These are phyloP conservation scores for Cricetomys ansorgei DNA, from an alignment of 2,113 vertebrate species.

Conservation along the genomic window DNA sequence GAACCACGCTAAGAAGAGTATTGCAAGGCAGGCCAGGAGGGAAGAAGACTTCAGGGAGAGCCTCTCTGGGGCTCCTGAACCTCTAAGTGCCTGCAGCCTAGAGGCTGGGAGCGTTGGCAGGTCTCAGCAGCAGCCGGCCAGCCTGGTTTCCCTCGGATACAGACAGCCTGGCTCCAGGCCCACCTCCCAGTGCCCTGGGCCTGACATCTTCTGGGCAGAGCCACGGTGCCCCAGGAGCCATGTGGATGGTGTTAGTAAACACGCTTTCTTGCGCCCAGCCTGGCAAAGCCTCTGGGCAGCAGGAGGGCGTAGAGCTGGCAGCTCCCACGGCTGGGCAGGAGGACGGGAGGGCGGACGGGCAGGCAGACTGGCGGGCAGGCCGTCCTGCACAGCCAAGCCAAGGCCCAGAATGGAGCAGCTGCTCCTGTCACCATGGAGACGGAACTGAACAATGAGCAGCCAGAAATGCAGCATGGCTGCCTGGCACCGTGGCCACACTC, in stretches of 20 bases:
- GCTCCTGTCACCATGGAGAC: slow-evolving; percentile 94
- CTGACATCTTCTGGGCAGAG: slow-evolving; percentile 93
- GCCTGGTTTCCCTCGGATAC: slow-evolving; percentile 79
- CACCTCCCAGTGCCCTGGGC: slow-evolving; percentile 83
- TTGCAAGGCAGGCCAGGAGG: neutral
- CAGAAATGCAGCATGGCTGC: slow-evolving; percentile 85
- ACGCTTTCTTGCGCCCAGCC: slow-evolving; percentile 88
- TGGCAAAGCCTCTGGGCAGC: slow-evolving; percentile 85
- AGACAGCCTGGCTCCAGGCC: slow-evolving; percentile 89
- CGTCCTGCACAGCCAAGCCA: slow-evolving; percentile 85
- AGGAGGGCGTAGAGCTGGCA: slow-evolving; percentile 90
- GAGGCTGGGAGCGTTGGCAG: neutral
- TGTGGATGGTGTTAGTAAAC: slow-evolving; percentile 97
- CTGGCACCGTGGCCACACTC: slow-evolving; percentile 56
- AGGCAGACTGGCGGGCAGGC: slow-evolving; percentile 84
- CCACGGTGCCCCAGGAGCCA: slow-evolving; percentile 86
- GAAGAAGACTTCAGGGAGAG: neutral
- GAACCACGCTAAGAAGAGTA: neutral
- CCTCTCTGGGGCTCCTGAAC: neutral
- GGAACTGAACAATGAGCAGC: slow-evolving; percentile 90
- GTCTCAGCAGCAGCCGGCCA: slow-evolving; percentile 14
- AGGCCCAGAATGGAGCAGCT: slow-evolving; percentile 95
- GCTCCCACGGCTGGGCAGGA: slow-evolving; percentile 88
- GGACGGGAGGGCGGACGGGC: slow-evolving; percentile 86
- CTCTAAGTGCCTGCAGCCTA: neutral